Evolutionary conservation across 2,797 vertebrate species (phyloP), one percentile per base, ranked within the genome.

Genomic region (Platyrinchus mystaceus): DNA sequence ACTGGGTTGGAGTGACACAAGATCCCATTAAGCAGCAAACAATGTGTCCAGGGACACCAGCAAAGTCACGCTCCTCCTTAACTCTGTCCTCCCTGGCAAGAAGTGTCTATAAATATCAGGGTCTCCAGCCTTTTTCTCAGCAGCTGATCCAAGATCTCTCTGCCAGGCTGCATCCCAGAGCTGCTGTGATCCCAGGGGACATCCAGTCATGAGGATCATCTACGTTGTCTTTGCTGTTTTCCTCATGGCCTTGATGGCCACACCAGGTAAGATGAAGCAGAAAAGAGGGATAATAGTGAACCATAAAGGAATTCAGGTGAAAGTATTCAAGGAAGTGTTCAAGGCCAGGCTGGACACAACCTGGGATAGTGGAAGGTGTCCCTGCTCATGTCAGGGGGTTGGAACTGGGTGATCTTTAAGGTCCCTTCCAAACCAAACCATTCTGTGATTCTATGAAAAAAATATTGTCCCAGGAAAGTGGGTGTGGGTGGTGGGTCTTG

Each of bases 1-100:
- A 93, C 96, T 96, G 95, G 96, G 96, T 96, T 96, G 95, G 95
- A 96, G 96, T 74, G 96, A 96, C 96, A 96, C 10, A 49, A 90
- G 39, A 24, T 43, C 63, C 62, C 8, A 4, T 44, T 79, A 17
- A 70, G 55, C 27, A 59, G 70, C 89, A 94, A 95, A 96, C 95
- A 96, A 77, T n/a, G 47, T 47, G 86, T 90, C 67, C 88, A 62
- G 81, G 90, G 84, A 9, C 70, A 87, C 8, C 67, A 76, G 62
- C 2, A 8, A 69, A 93, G 84, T 90, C 94, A 96, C 7, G 1
- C 37, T 94, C 59, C 89, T 84, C 67, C 86, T 67, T 84, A 89
- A 56, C 36, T 5, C 87, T 79, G 63, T 95, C 78, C 67, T 69
- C 17, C 32, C 83, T 46, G 78, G 52, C 84, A 56, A 70, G 39